These are phyloP conservation scores for Tachypleus tridentatus DNA, from an alignment of 1,140 invertebrate genomes.

Conservation along the genomic window DNA sequence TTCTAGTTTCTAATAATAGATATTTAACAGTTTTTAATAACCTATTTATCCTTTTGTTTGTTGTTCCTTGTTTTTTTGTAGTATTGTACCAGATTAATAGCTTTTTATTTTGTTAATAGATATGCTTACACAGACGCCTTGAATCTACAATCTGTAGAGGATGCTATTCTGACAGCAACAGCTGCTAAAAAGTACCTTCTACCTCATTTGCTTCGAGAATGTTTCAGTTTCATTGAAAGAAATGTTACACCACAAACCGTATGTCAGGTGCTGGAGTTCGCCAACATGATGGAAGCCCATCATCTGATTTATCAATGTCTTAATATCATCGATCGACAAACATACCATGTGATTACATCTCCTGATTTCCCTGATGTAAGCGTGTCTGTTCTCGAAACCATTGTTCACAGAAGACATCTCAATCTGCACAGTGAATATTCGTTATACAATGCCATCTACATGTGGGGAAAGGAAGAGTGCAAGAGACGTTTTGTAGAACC, in stretches of 20 bases:
- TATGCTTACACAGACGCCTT: constrained; percentile 25
- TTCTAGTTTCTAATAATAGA: no score
- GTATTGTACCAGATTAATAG: no score
- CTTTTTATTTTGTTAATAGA: constrained; percentile 1
- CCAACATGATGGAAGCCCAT: constrained; percentile 25
- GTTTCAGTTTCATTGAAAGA: constrained; percentile 27
- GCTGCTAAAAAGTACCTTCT: constrained; percentile 29
- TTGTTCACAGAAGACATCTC: constrained; percentile 24
- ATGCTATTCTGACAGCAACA: constrained; percentile 29
- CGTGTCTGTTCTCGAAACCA: constrained; percentile 24
- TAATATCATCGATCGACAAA: constrained; percentile 28
- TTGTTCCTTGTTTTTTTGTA: no score
- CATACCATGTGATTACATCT: constrained; percentile 26
- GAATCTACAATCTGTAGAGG: constrained; percentile 27
- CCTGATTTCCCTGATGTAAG: constrained; percentile 21
- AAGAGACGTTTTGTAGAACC: constrained; percentile 21
- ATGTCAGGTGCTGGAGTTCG: constrained; percentile 28
- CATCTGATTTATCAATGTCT: constrained; percentile 27
- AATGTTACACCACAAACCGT: constrained; percentile 27
- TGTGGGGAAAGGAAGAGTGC: constrained; percentile 26
- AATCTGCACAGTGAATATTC: constrained; percentile 28
- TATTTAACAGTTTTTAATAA: no score
- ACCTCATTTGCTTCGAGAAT: constrained; percentile 27
- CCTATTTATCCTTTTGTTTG: no score
- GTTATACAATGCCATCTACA: constrained; percentile 23